phyloP scores from a whole-genome alignment of 2,797 vertebrate genomes.

The Kryptopterus vitreolus region DNA sequence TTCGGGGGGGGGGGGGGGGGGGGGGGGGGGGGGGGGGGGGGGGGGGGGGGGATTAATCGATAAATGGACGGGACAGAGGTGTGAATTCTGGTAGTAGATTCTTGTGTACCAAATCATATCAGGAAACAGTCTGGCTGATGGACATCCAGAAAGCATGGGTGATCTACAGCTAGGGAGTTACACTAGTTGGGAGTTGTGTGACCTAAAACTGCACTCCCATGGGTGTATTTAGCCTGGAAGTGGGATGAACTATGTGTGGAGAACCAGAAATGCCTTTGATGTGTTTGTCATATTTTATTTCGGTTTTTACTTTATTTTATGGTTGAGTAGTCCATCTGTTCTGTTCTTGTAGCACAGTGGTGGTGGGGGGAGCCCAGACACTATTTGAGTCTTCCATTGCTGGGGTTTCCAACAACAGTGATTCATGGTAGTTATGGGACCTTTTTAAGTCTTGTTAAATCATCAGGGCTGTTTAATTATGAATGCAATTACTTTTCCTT shows the following conservation, averaged over 20 bases:
- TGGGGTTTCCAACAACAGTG: slow-evolving; percentile 67
- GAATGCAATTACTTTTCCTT: slow-evolving; percentile 61
- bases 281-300: slow-evolving; percentile 65
- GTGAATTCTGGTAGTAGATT: slow-evolving; percentile 35
- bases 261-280: slow-evolving; percentile 69
- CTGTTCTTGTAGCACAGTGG: slow-evolving; percentile 74
- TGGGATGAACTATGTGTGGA: slow-evolving; percentile 58
- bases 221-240: slow-evolving; percentile 60
- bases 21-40: neutral
- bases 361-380: slow-evolving; percentile 64
- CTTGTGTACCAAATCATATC: slow-evolving; percentile 19
- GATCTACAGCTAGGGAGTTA: slow-evolving; percentile 18
- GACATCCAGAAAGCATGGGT: slow-evolving; percentile 28
- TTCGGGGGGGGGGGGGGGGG: neutral
- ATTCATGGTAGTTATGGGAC: slow-evolving; percentile 70
- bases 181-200: slow-evolving; percentile 39
- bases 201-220: slow-evolving; percentile 53
- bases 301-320: slow-evolving; percentile 60
- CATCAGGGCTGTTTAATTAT: slow-evolving; percentile 75
- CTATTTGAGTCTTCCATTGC: slow-evolving; percentile 68
- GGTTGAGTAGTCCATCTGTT: slow-evolving; percentile 67
- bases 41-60: slow-evolving; percentile 18
- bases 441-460: slow-evolving; percentile 71
- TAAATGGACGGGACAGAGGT: slow-evolving; percentile 45
- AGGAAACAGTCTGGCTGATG: slow-evolving; percentile 40